Evolutionary conservation across 2,888 invertebrate genomes (phyloP).

Genomic region (Macaria liturata): DNA sequence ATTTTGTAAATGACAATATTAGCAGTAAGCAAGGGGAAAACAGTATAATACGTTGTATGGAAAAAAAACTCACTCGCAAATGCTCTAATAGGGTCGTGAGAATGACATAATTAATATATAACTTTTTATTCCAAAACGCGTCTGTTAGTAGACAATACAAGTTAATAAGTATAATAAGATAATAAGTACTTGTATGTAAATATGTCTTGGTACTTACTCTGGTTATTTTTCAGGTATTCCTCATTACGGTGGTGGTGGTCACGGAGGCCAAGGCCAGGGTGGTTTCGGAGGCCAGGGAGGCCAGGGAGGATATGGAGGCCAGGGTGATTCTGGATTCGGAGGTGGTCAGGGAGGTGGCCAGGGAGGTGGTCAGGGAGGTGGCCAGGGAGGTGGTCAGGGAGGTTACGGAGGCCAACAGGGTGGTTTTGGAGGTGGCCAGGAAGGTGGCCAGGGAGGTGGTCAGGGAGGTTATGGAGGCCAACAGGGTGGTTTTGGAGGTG

Average conservation of each 20-base stretch:
- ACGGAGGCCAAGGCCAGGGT: constrained; percentile 11
- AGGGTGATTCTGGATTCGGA: constrained; percentile 9
- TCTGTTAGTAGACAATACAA: too few species aligned
- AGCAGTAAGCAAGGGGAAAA: too few species aligned
- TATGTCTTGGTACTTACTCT: too few species aligned
- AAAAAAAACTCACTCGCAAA: too few species aligned
- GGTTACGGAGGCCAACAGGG: constrained; percentile 11
- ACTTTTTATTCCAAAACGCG: too few species aligned
- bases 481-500: background rate
- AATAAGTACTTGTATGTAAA: too few species aligned
- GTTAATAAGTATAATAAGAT: too few species aligned
- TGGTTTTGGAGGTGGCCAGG: constrained; percentile 12
- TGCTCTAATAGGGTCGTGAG: too few species aligned
- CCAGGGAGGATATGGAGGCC: constrained; percentile 12
- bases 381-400: constrained; percentile 11
- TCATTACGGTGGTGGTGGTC: constrained; percentile 5
- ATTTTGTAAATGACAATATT: too few species aligned
- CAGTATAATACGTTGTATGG: too few species aligned
- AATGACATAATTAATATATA: too few species aligned
- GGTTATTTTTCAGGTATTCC: too few species aligned
- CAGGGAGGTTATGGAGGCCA: constrained; percentile 16
- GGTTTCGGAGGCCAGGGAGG: constrained; percentile 10
- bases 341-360: constrained; percentile 18
- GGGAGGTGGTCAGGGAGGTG: constrained; percentile 21
- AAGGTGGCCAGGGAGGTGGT: constrained; percentile 21